A percentile compares a stretch with the other conserved stretches of the same genome.
Conservation (phyloP, 2,888 invertebrate genomes). For the Scelioninae gen. 2 region DNA sequence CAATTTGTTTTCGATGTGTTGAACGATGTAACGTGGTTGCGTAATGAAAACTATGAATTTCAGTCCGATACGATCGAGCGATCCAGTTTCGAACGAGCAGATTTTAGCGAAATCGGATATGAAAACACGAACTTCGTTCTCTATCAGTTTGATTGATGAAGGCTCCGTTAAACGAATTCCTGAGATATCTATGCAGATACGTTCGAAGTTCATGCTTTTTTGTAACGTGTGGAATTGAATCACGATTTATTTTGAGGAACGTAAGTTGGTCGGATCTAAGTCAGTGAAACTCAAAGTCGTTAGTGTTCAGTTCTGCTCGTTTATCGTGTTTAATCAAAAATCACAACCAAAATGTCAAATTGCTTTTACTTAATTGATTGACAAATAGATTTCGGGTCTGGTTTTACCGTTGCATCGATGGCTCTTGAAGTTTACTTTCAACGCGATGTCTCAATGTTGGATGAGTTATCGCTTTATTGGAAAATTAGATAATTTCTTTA, state of each 20-base stretch:
- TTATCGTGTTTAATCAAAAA: neutral
- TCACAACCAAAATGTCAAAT: slow-evolving; percentile 6
- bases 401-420: too few relatives aligned
- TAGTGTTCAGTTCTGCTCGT: neutral
- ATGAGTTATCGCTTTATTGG: slow-evolving; percentile 59
- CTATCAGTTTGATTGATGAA: slow-evolving; percentile 32
- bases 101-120: slow-evolving; percentile 32
- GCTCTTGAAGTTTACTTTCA: too few relatives aligned
- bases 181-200: slow-evolving; percentile 21
- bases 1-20: slow-evolving; percentile 11
- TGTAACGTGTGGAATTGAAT: slow-evolving; percentile 12
- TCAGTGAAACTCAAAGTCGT: neutral
- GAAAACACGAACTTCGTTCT: slow-evolving; percentile 20
- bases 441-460: too few relatives aligned
- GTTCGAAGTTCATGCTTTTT: slow-evolving; percentile 2
- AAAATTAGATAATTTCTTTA: too few relatives aligned
- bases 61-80: slow-evolving; percentile 20
- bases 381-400: too few relatives aligned
- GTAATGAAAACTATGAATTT: slow-evolving; percentile 30
- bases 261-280: slow-evolving; percentile 4
- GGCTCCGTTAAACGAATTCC: slow-evolving; percentile 14
- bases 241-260: neutral
- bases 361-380: neutral
- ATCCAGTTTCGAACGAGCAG: slow-evolving; percentile 33
- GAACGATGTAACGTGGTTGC: slow-evolving; percentile 26